These are phyloP conservation scores for Mythimna pallens DNA, from an alignment of 2,888 invertebrate genomes.

Conservation along the genomic window DNA sequence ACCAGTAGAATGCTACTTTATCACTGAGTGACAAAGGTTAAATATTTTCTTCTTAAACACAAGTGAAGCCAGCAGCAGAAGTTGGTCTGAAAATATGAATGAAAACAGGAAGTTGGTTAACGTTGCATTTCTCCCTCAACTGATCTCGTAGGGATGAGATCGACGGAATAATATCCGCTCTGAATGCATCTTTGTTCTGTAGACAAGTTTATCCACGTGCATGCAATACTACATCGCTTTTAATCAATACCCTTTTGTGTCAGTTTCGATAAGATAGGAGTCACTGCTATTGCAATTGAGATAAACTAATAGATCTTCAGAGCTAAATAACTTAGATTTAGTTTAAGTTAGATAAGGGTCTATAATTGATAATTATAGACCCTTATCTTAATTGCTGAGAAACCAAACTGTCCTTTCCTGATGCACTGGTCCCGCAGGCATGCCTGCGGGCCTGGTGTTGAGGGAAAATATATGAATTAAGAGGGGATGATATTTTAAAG, in stretches of 20 bases:
- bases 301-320: neutral
- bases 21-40: no score
- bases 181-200: constrained; percentile 27
- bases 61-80: no score
- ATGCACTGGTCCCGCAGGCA: no score
- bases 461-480: no score
- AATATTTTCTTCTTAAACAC: no score
- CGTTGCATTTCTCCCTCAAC: constrained; percentile 5
- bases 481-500: no score
- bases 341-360: no score
- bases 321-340: neutral
- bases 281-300: neutral
- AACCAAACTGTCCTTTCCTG: no score
- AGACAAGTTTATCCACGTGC: neutral
- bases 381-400: no score
- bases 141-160: constrained; percentile 11
- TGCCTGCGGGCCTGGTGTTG: no score
- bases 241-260: constrained; percentile 3
- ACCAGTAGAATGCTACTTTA: no score
- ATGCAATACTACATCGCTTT: constrained; percentile 4
- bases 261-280: neutral
- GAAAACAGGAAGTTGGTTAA: neutral
- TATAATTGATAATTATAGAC: no score
- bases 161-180: constrained; percentile 40
- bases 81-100: neutral